Percentiles rank a stretch among this genome's conserved stretches.
These are phyloP conservation scores for Cichlasoma orientale DNA, from an alignment of 2,797 vertebrate genomes.

Conservation along the genomic window DNA sequence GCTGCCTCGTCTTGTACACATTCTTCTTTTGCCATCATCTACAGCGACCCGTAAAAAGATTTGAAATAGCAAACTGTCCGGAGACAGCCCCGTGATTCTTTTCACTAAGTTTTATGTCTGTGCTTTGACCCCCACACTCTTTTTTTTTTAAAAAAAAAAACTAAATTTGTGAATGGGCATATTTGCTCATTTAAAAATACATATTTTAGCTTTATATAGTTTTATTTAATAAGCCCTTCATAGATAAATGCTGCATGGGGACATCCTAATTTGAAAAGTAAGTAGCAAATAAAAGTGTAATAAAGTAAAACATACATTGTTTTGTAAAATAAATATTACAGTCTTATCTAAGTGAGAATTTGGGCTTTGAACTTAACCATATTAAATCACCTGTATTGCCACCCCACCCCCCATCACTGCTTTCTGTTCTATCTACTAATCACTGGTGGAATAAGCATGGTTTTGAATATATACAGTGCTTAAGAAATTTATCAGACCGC, in stretches of 20 bases:
- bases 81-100: neutral
- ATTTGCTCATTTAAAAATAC: neutral
- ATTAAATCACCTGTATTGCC: neutral
- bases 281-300: neutral
- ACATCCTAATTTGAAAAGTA: neutral
- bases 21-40: neutral
- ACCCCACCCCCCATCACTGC: neutral
- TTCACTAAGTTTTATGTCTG: neutral
- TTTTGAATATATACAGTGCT: neutral
- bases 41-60: neutral
- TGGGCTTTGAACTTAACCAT: neutral
- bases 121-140: neutral
- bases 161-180: neutral
- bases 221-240: neutral
- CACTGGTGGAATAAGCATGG: neutral
- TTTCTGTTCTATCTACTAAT: neutral
- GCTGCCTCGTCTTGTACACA: too few species aligned
- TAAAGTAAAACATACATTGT: neutral
- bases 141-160: too few species aligned
- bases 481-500: neutral
- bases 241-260: neutral
- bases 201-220: neutral
- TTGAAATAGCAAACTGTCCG: neutral
- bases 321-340: neutral
- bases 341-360: neutral